Evolutionary conservation across 2,113 vertebrate species (phyloP), one percentile per base, ranked within the genome.

Genomic region (Lepus timidus): DNA sequence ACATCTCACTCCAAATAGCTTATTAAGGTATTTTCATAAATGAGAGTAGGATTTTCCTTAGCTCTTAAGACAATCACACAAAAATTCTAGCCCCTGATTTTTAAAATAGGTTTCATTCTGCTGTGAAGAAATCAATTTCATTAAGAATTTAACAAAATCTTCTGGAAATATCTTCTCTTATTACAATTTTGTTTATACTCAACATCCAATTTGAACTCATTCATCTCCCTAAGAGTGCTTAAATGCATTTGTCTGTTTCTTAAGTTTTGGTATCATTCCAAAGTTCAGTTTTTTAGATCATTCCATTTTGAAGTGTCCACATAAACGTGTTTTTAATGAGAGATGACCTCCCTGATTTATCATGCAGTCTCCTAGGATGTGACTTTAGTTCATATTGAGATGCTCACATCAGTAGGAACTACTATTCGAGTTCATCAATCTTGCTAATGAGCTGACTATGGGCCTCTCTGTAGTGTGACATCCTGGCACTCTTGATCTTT

Each of bases 391-490:
- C 16, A 73, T 29, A 17, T 23, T 36, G 67, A 76, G 71, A 93
- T 52, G 27, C 58, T 88, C 89, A 19, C n/a, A 19, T 87, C 85
- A 61, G 92, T 61, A 70, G 67, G 36, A 81, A 58, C 70, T 36
- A 22, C 58, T 61, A n/a, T 52, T 20, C 33, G 10, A 93, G 84
- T 91, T 94, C 84, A 93, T 97, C 81, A 86, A 0, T 97, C 94
- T 96, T 97, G 86, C 82, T 97, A 97, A 97, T 97, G 94, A 95
- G 91, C 55, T 94, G 58, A 36, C 80, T 36, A 12, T n/a, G 68
- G 80, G 84, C 84, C 67, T 87, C 81, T 95, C 85, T 90, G 80
- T 85, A 64, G 62, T 93, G 80, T 95, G 94, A 96, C 81, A 90
- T 88, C 44, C 39, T 90, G 75, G 76, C 27, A 90, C 58, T 58